phyloP scores from a whole-genome alignment of 2,797 vertebrate genomes.

The Carduelis carduelis region DNA sequence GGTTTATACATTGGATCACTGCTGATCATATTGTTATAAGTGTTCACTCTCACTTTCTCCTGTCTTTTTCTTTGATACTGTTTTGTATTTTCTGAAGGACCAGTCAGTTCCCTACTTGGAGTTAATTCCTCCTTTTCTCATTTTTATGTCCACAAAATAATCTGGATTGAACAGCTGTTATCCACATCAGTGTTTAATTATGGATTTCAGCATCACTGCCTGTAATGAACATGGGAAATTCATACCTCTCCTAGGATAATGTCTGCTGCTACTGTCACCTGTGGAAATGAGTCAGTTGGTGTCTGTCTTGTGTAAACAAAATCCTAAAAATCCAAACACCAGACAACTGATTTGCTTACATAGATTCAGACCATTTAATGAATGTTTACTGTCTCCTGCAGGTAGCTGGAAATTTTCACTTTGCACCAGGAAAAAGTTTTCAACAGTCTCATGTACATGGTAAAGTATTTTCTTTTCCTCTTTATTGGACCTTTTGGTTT shows the following conservation, averaged over 20 bases:
- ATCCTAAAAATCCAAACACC: neutral
- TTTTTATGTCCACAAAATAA: neutral
- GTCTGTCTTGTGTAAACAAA: neutral
- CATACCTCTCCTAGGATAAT: neutral
- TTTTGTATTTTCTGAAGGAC: neutral
- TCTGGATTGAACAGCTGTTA: neutral
- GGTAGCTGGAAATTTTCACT: conserved; percentile 99
- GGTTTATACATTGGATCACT: neutral
- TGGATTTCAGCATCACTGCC: neutral
- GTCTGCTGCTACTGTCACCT: neutral
- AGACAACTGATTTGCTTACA: neutral
- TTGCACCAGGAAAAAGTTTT: conserved; percentile 98
- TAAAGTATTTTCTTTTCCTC: conserved; percentile 68
- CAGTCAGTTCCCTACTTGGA: neutral
- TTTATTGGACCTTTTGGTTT: neutral
- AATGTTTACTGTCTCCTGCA: conserved; percentile 57
- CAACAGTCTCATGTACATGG: conserved; percentile 98
- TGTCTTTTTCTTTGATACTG: neutral
- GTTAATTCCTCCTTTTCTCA: neutral
- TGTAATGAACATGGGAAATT: neutral
- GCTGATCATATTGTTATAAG: neutral
- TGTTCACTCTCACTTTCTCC: neutral
- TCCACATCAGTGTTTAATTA: neutral
- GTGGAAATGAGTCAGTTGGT: neutral
- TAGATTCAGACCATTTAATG: neutral